Percentiles rank a stretch among this genome's conserved stretches.
Evolutionary conservation across 2,888 invertebrate species (phyloP).

Genomic region (Panopea generosa): DNA sequence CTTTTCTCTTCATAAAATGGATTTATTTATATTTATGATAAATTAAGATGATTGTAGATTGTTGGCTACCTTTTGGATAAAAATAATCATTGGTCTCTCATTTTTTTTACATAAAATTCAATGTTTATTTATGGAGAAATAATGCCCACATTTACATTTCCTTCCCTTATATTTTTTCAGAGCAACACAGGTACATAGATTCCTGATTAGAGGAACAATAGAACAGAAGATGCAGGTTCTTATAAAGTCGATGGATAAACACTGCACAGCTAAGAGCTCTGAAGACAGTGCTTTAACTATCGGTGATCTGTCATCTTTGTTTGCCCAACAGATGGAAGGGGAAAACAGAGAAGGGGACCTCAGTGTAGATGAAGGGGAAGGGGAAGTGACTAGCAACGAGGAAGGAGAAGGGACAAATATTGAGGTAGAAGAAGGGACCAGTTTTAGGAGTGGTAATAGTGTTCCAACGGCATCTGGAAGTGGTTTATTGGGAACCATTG

Average conservation of each 20-base stretch:
- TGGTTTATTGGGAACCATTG: too few species aligned
- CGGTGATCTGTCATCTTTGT: conserved; percentile 74
- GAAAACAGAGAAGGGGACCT: conserved; percentile 50
- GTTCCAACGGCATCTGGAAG: too few species aligned
- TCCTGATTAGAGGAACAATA: conserved; percentile 89
- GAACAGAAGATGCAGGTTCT: conserved; percentile 88
- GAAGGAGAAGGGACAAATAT: conserved; percentile 28
- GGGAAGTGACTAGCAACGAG: conserved; percentile 11
- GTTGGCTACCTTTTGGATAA: too few species aligned
- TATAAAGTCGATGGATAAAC: conserved; percentile 68
- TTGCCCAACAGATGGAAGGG: conserved; percentile 63
- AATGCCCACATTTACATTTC: too few species aligned
- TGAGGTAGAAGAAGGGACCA: background rate
- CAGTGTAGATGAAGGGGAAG: conserved; percentile 12
- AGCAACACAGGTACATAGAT: conserved; percentile 90
- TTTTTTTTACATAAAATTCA: too few species aligned
- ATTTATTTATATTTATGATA: too few species aligned
- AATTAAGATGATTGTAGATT: too few species aligned
- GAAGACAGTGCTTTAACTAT: conserved; percentile 74
- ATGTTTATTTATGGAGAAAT: too few species aligned
- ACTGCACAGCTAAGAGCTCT: conserved; percentile 54
- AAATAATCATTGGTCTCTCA: too few species aligned
- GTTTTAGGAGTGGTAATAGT: too few species aligned
- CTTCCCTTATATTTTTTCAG: too few species aligned
- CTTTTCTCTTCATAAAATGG: too few species aligned